Evolutionary conservation across 2,113 vertebrate genomes (phyloP).

Genomic region (Tenebrosternarchus preto): DNA sequence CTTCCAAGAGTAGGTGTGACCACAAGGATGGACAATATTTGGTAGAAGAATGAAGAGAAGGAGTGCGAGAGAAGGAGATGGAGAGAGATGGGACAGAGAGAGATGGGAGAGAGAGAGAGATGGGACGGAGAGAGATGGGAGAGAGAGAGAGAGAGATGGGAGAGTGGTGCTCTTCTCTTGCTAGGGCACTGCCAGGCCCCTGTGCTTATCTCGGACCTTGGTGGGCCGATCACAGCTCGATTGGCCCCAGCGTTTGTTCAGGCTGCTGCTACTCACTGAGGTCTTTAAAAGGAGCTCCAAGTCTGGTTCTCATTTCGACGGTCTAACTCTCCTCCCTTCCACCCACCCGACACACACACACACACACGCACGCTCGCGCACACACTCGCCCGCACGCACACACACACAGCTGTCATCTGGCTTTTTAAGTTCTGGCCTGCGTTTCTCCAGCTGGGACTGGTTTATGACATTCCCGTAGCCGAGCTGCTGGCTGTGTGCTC

Average conservation of each 20-base stretch:
- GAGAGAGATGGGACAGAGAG: background rate
- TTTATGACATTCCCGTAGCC: conserved; percentile 88
- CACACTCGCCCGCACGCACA: conserved; percentile 52
- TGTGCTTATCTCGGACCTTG: conserved; percentile 61
- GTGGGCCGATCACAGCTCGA: conserved; percentile 74
- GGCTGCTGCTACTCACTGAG: conserved; percentile 69
- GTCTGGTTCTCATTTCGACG: conserved; percentile 84
- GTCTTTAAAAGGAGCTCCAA: conserved; percentile 80
- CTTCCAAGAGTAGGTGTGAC: background rate
- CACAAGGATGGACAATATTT: conserved; percentile 21
- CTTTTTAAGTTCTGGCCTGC: conserved; percentile 83
- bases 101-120: conserved; percentile 1
- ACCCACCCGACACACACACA: conserved; percentile 41
- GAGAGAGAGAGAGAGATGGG: background rate
- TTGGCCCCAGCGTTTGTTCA: conserved; percentile 74
- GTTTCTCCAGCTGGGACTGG: conserved; percentile 86
- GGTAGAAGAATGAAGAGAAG: too few species aligned
- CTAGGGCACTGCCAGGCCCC: conserved; percentile 31
- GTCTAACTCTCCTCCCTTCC: conserved; percentile 51
- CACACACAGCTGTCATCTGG: conserved; percentile 86
- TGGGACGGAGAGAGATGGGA: background rate
- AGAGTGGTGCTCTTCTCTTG: conserved; percentile 23
- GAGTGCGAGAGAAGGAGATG: too few species aligned
- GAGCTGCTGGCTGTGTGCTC: conserved; percentile 75
- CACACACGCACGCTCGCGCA: conserved; percentile 67